Percentiles rank a stretch among this genome's conserved stretches.
Evolutionary conservation across 2,797 vertebrate genomes (phyloP).

Genomic region (Pempheris klunzingeri): DNA sequence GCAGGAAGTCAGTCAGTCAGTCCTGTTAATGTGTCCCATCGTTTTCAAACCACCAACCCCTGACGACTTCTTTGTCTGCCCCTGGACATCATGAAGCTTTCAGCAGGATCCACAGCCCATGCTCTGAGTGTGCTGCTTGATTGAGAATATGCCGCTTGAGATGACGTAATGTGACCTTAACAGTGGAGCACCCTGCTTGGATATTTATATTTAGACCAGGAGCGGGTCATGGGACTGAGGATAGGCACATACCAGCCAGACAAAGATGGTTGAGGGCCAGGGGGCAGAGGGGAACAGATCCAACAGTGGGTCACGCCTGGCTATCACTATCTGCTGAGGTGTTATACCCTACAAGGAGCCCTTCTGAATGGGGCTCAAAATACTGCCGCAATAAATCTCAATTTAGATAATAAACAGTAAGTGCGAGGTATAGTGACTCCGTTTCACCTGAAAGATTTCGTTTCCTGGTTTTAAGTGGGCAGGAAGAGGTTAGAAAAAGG

Average conservation of each 20-base stretch:
- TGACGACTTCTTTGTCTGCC: constrained; percentile 10
- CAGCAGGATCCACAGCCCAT: not conserved
- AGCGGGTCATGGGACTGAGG: constrained; percentile 63
- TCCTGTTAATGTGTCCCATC: not conserved
- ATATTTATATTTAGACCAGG: constrained; percentile 75
- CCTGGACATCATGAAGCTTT: constrained; percentile 46
- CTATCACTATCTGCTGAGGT: constrained; percentile 39
- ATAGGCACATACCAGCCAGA: constrained; percentile 68
- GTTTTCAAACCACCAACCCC: constrained; percentile 17
- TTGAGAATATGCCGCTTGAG: constrained; percentile 34
- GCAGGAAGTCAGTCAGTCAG: not conserved
- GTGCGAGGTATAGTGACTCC: no score
- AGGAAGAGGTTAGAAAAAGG: not conserved
- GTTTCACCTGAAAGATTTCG: not conserved
- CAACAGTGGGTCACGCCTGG: not conserved
- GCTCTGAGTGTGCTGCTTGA: constrained; percentile 18
- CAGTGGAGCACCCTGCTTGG: constrained; percentile 32
- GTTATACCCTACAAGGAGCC: constrained; percentile 48
- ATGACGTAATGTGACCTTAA: constrained; percentile 77
- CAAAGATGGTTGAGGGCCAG: constrained; percentile 72
- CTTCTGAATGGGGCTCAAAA: constrained; percentile 17
- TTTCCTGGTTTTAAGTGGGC: not conserved
- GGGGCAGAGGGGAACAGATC: constrained; percentile 40
- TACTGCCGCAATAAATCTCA: constrained; percentile 10
- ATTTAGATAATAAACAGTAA: not conserved